These are phyloP conservation scores for Heliocidaris tuberculata DNA, from an alignment of 35 echinoderm and acorn worm species.

Conservation along the genomic window DNA sequence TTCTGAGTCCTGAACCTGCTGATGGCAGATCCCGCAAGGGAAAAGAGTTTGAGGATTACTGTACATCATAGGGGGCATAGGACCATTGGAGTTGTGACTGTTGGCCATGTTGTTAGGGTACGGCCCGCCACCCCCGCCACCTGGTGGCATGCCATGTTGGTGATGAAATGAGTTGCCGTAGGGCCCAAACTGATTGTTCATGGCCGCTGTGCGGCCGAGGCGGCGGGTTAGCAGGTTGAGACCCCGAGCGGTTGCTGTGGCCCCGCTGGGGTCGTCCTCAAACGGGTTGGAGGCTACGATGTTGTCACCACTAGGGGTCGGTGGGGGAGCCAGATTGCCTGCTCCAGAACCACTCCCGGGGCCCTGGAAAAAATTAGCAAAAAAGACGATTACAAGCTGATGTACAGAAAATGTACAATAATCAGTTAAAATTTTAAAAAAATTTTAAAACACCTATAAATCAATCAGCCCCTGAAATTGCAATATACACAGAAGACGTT, in stretches of 20 bases:
- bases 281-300: conserved; percentile 78
- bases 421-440: too few relatives aligned
- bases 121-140: not conserved
- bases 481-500: too few relatives aligned
- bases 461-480: too few relatives aligned
- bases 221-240: conserved; percentile 66
- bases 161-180: conserved; percentile 73
- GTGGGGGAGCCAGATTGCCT: conserved; percentile 63
- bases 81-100: conserved; percentile 58
- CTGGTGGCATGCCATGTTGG: conserved; percentile 55
- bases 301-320: conserved; percentile 62
- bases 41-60: conserved; percentile 57
- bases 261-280: conserved; percentile 68
- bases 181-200: conserved; percentile 79
- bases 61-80: conserved; percentile 68
- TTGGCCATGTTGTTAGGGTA: conserved; percentile 57
- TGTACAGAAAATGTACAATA: too few relatives aligned
- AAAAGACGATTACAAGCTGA: not conserved
- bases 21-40: conserved; percentile 76
- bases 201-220: conserved; percentile 60
- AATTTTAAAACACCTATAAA: too few relatives aligned
- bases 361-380: not conserved
- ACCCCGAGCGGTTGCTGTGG: conserved; percentile 63
- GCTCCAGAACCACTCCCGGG: conserved; percentile 8
- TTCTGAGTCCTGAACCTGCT: conserved; percentile 77